Percentiles rank a stretch among this genome's conserved stretches.
These are phyloP conservation scores for Fistularia commersonii DNA, from an alignment of 2,797 vertebrate species.

Conservation along the genomic window DNA sequence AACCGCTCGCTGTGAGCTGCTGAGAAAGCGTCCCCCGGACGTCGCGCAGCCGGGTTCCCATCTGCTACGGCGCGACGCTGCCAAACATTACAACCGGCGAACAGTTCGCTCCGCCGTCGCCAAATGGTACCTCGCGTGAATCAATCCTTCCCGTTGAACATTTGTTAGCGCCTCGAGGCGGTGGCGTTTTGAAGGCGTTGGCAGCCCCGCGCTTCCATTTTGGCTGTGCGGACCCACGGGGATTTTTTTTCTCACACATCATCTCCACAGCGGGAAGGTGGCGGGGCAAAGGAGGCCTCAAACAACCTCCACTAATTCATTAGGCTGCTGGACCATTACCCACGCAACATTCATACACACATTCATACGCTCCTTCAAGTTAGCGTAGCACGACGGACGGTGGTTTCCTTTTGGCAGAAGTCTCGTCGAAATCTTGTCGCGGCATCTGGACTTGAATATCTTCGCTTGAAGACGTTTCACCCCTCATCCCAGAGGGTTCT, in stretches of 20 bases:
- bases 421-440: too few species aligned
- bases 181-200: conserved; percentile 5
- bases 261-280: conserved; percentile 13
- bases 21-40: conserved; percentile 27
- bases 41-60: conserved; percentile 31
- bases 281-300: conserved; percentile 4
- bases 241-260: conserved; percentile 13
- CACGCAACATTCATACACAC: too few species aligned
- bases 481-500: too few species aligned
- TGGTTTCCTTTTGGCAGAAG: too few species aligned
- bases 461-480: too few species aligned
- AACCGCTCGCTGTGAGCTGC: conserved; percentile 50
- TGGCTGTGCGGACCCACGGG: conserved; percentile 24
- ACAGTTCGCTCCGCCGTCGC: conserved; percentile 6
- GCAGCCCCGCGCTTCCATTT: conserved; percentile 27
- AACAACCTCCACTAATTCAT: conserved; percentile 5
- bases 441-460: too few species aligned
- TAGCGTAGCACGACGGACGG: too few species aligned
- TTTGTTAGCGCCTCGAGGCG: conserved; percentile 48
- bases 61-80: conserved; percentile 46
- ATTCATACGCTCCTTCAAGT: too few species aligned
- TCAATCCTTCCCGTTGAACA: conserved; percentile 19
- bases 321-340: conserved; percentile 3
- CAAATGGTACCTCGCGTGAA: conserved; percentile 18
- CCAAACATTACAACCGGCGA: conserved; percentile 51